Percentiles rank a stretch among this genome's conserved stretches.
phyloP scores from a whole-genome alignment of 1,140 invertebrate species.

The Gryllus bimaculatus region DNA sequence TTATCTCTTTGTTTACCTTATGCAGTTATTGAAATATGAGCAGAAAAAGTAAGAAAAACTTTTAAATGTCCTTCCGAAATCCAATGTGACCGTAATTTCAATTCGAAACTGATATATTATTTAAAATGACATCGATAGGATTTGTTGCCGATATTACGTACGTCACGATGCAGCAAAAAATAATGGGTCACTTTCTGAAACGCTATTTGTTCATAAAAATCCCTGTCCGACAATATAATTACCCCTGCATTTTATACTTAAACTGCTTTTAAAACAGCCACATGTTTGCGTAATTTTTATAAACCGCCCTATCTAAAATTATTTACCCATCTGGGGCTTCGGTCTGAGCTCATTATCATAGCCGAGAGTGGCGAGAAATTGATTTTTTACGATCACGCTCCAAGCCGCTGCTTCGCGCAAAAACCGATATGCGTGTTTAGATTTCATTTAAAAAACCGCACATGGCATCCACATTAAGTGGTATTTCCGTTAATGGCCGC shows the following conservation, averaged over 20 bases:
- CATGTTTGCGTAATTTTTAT: background rate
- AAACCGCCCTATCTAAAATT: background rate
- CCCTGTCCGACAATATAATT: background rate
- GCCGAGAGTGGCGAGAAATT: background rate
- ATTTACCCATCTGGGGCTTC: background rate
- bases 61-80: background rate
- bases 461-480: background rate
- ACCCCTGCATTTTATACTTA: constrained; percentile 2
- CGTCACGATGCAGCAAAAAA: background rate
- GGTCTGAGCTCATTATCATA: background rate
- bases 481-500: background rate
- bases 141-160: background rate
- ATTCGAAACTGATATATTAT: background rate
- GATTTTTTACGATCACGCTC: background rate
- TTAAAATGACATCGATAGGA: background rate
- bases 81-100: background rate
- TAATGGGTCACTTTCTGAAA: background rate
- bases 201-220: background rate
- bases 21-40: too few species aligned
- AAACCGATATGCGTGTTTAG: background rate
- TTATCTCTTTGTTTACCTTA: too few species aligned
- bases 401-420: background rate
- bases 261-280: background rate
- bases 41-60: background rate
- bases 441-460: constrained; percentile 5